Evolutionary conservation across 23 tunicate genomes (phyloP), one percentile per base, ranked within the genome.

Genomic region (Pegea sp.): DNA sequence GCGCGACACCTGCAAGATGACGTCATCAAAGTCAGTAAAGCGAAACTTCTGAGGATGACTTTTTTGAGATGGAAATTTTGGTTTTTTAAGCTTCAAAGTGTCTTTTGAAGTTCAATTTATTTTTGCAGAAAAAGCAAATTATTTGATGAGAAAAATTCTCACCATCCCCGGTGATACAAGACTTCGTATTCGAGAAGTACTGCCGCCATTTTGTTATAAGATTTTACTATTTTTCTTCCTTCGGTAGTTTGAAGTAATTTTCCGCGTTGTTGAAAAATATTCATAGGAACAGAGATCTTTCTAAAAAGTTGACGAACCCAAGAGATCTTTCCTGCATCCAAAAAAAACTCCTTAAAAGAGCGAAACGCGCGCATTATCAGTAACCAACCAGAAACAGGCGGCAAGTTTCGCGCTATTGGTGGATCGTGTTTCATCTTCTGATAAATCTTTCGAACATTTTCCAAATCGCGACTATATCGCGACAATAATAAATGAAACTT

Each of bases 111-210:
- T 44, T 59, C 24, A 20, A 16, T 44, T 44, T 44, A 44, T 44
- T n/a, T 38, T 38, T 38, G 46, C 16, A 8, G 13, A 38, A 38
- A 38, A 8, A 8, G 16, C 13, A 8, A 38, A 11, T 16, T 8
- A 16, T 8, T 38, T 8, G 46, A 23, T 31, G 26, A 22, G 26
- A 22, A 27, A 3, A 64, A 68, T 19, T 24, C 71, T 43, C 29
- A 72, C 99, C 99, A 91, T 59, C 90, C 76, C 30, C 81, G 56
- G 66, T 91, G 99, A 55, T 70, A 91, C 28, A 91, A 61, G 24
- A 80, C 79, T 63, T 91, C 99, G 51, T 91, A 91, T 60, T 91
- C 99, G 23, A 91, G 68, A 59, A 91, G 50, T 6, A 80, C 99
- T 0, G 86, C 71, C 11, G 93, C 81, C 30, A 78, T 65, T 44